Evolutionary conservation across 2,888 invertebrate genomes (phyloP).

Genomic region (Cephus sareptanus): DNA sequence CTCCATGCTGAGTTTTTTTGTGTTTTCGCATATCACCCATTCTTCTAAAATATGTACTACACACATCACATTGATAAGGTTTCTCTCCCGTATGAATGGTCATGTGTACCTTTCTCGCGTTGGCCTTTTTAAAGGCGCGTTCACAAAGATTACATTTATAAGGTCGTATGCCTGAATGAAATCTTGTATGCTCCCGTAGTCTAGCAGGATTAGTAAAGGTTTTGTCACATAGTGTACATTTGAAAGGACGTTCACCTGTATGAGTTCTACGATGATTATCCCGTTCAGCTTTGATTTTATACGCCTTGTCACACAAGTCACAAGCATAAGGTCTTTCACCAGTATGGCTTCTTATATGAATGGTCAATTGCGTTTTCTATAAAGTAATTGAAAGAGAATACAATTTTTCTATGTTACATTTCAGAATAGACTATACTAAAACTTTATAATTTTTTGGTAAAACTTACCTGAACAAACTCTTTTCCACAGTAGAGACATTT

Average conservation of each 20-base stretch:
- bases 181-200: conserved; percentile 31
- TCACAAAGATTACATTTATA: conserved; percentile 32
- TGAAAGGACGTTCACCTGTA: conserved; percentile 21
- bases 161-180: conserved; percentile 37
- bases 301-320: conserved; percentile 20
- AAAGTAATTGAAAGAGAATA: conserved; percentile 6
- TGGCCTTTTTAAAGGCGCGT: conserved; percentile 29
- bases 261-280: conserved; percentile 24
- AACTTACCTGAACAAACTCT: conserved; percentile 20
- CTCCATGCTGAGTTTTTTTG: conserved; percentile 18
- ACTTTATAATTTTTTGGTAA: not conserved
- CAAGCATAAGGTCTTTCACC: conserved; percentile 22
- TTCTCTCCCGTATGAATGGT: conserved; percentile 33
- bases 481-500: conserved; percentile 22
- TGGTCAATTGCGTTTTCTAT: conserved; percentile 24
- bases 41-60: conserved; percentile 20
- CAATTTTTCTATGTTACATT: not conserved
- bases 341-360: conserved; percentile 25
- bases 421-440: not conserved
- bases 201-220: conserved; percentile 19
- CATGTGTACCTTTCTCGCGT: conserved; percentile 33
- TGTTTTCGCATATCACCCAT: conserved; percentile 27
- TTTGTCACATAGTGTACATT: conserved; percentile 25
- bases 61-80: conserved; percentile 26
- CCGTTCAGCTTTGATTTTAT: conserved; percentile 23